phyloP scores from a whole-genome alignment of 2,113 vertebrate species.

The Nasalis larvatus region DNA sequence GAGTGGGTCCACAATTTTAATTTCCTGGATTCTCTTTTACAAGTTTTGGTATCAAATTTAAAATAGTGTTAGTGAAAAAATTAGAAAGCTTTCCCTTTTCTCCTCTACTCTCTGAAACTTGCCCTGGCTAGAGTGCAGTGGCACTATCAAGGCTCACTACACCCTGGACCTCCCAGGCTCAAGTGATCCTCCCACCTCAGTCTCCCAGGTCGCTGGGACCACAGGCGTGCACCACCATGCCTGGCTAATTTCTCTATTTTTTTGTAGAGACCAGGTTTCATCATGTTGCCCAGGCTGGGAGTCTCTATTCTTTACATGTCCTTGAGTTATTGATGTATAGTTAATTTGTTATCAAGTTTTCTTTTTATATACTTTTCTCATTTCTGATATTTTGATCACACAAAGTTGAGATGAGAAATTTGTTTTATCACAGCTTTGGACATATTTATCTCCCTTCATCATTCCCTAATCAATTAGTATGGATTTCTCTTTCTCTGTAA shows the following conservation, averaged over 20 bases:
- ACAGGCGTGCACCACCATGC: not conserved
- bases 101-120: not conserved
- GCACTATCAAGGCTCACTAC: not conserved
- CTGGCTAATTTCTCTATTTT: not conserved
- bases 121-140: not conserved
- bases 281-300: not conserved
- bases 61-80: not conserved
- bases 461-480: not conserved
- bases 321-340: not conserved
- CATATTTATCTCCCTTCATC: not conserved
- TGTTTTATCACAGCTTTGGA: not conserved
- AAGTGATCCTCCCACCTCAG: not conserved
- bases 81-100: not conserved
- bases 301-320: not conserved
- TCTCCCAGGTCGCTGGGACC: not conserved
- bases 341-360: not conserved
- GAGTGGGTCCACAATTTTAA: not conserved
- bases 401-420: not conserved
- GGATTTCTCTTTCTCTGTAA: not conserved
- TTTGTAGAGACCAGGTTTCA: not conserved
- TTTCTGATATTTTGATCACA: not conserved
- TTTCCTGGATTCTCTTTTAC: not conserved
- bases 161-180: not conserved
- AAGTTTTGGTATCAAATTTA: not conserved
- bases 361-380: not conserved